These are phyloP conservation scores for Trogon surrucura DNA, from an alignment of 2,113 vertebrate species.

Conservation along the genomic window DNA sequence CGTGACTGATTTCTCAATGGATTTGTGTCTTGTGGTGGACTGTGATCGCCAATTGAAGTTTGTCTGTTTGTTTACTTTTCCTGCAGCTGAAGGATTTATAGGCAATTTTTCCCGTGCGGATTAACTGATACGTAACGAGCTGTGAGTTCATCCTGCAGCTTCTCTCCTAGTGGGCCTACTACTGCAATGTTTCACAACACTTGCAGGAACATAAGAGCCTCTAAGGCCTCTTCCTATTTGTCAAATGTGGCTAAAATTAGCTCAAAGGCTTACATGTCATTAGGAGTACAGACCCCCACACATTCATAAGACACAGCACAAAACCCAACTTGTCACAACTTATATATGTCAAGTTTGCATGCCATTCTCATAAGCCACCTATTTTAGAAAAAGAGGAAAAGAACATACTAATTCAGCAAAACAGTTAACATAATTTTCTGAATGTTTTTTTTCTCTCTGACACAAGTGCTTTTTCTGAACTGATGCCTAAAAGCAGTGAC, in stretches of 20 bases:
- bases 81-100: constrained; percentile 13
- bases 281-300: background rate
- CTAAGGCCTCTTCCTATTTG: background rate
- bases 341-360: background rate
- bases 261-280: background rate
- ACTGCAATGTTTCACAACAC: background rate
- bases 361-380: background rate
- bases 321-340: background rate
- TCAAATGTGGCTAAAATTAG: background rate
- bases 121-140: background rate
- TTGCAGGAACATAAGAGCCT: background rate
- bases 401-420: background rate
- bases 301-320: background rate
- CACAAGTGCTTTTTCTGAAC: background rate
- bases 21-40: background rate
- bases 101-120: background rate
- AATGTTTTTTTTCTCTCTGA: background rate
- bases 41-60: background rate
- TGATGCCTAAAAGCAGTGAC: background rate
- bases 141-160: constrained; percentile 16
- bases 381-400: background rate
- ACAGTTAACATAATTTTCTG: background rate
- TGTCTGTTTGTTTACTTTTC: background rate
- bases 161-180: background rate
- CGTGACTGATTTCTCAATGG: background rate